Evolutionary conservation across 92 coral and sea anemone species (phyloP), one percentile per base, ranked within the genome.

Genomic region (Parazoanthus swiftii): DNA sequence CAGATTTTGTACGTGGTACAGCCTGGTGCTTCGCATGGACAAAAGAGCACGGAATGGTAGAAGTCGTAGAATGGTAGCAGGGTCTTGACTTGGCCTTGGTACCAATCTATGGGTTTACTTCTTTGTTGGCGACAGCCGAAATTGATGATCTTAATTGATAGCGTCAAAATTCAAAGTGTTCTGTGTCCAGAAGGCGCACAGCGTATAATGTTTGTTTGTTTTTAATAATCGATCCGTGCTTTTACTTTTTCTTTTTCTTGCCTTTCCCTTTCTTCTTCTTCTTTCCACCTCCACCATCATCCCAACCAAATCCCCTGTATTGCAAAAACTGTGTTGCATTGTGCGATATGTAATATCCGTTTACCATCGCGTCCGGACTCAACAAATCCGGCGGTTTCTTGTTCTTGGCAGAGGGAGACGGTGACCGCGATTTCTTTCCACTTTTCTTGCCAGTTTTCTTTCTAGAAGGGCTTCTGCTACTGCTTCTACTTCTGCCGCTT

Each of bases 351-450:
- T 97, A 97, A 85, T 97, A 97, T 0, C 98, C 99, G 85, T 97
- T 97, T 8, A 94, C 98, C 99, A 97, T 97, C 8, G 98, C 99
- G 89, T 94, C 96, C 2, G 98, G 96, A 71, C 99, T 97, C 76
- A 97, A 29, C 82, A 97, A 72, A 74, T 97, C 97, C 1, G 93
- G 91, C 0, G 92, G 93, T 39, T 79, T 71, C 84, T 93, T 95
- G 72, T 85, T 89, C 37, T 91, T 91, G 16, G 92, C 93, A 1
- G 95, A 80, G 0, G 95, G 95, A 14, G 99, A 97, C 5, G 93
- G 93, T 14, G 98, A 95, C 25, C 94, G 94, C 7, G 96, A 91
- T 77, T 93, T 94, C 85, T 93, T 94, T 3, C 96, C 95, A 66
- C 95, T 90, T 84, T 94, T 94, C 74, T 92, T 92, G 21, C 91